phyloP scores from a whole-genome alignment of 1,140 invertebrate genomes.

The Temnothorax nylanderi region DNA sequence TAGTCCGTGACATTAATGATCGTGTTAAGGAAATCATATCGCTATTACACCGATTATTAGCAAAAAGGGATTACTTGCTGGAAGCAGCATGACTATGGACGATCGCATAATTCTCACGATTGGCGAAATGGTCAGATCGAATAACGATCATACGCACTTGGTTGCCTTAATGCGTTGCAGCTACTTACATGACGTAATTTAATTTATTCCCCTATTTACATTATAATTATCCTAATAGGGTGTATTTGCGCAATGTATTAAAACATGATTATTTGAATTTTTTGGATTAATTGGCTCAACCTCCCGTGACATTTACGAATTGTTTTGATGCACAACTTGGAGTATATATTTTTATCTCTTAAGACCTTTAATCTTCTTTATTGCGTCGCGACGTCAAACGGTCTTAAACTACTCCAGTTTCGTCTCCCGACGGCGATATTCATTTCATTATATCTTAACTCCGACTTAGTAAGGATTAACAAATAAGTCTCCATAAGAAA shows the following conservation, averaged over 20 bases:
- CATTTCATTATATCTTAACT: not conserved
- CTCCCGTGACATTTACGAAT: not conserved
- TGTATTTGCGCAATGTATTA: not conserved
- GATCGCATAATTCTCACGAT: not conserved
- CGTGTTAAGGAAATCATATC: slow-evolving; percentile 12
- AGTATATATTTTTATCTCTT: not conserved
- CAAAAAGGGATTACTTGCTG: not conserved
- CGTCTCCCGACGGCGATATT: not conserved
- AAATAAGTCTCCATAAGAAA: not conserved
- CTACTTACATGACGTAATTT: not conserved
- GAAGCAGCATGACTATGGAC: not conserved
- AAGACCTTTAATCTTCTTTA: slow-evolving; percentile 21
- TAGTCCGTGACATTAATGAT: not conserved
- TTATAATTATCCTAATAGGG: not conserved
- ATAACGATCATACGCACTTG: not conserved
- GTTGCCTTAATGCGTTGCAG: not conserved
- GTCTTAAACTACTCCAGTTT: not conserved
- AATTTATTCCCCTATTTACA: not conserved
- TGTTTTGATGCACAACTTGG: not conserved
- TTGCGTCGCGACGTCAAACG: not conserved
- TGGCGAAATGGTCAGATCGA: not conserved
- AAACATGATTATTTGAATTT: not conserved
- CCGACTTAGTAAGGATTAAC: not conserved
- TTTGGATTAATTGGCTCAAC: not conserved
- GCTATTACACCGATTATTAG: not conserved